A percentile compares a stretch with the other conserved stretches of the same genome.
Evolutionary conservation across 2,113 vertebrate genomes (phyloP).

Genomic region (Macaca nemestrina): DNA sequence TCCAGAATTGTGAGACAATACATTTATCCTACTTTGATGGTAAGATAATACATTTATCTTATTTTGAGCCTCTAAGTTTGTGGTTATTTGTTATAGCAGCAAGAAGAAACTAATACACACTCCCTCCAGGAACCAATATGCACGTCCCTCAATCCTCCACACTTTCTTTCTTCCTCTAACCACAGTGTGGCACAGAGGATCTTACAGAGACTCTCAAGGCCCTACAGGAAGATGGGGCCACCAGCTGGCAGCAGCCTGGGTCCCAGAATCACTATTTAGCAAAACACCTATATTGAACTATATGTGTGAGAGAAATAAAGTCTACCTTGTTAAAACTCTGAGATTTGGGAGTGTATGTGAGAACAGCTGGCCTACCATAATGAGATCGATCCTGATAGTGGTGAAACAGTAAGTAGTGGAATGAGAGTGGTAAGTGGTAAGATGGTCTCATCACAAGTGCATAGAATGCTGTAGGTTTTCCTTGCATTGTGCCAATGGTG

Average conservation of each 20-base stretch:
- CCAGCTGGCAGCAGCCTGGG: background rate
- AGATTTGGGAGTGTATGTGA: background rate
- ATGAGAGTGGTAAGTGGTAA: background rate
- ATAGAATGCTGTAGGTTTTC: rapidly evolving
- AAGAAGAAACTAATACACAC: background rate
- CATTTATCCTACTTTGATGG: background rate
- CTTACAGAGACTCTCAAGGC: background rate
- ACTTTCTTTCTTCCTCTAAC: background rate
- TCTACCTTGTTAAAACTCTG: background rate
- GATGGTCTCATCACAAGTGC: background rate
- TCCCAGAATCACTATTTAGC: background rate
- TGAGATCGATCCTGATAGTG: background rate
- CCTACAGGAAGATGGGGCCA: background rate
- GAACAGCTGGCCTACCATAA: background rate
- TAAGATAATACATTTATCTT: background rate
- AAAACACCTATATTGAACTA: background rate
- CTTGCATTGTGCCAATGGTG: background rate
- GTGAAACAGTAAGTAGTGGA: background rate
- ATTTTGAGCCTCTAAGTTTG: background rate
- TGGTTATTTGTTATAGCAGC: background rate
- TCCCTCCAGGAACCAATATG: background rate
- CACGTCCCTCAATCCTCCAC: background rate
- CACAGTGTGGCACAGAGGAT: background rate
- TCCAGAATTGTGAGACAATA: background rate
- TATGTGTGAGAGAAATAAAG: background rate